Percentiles rank a stretch among this genome's conserved stretches.
Evolutionary conservation across 2,888 invertebrate species (phyloP).

Genomic region (Folsomia candida): DNA sequence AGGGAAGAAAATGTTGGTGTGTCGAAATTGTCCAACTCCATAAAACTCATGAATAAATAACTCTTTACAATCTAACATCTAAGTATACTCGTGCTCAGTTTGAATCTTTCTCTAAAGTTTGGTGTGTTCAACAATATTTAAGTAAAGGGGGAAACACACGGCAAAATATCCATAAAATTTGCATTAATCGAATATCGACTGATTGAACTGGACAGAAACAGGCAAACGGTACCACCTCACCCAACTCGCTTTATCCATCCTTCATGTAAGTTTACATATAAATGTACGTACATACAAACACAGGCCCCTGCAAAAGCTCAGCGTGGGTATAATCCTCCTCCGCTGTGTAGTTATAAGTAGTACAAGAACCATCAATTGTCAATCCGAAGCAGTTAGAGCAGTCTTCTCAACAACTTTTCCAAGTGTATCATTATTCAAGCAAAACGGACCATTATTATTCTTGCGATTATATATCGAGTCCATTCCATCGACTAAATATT

Average conservation of each 20-base stretch:
- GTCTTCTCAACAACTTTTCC: no score
- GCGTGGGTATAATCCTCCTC: no score
- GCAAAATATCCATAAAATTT: background rate
- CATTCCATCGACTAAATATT: no score
- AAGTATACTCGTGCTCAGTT: background rate
- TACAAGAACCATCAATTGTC: background rate
- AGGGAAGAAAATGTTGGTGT: no score
- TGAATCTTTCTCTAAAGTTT: background rate
- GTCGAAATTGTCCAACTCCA: background rate
- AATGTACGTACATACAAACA: background rate
- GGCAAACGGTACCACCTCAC: background rate
- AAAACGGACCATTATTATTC: background rate
- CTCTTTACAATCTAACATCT: background rate
- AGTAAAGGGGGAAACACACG: background rate
- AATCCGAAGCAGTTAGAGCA: background rate
- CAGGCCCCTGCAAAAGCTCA: background rate
- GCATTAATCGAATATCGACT: background rate
- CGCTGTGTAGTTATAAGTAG: no score
- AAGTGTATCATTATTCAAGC: background rate
- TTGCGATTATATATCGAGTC: no score
- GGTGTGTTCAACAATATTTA: background rate
- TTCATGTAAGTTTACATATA: background rate
- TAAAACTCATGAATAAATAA: background rate
- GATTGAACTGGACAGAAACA: background rate
- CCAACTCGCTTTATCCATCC: background rate